Evolutionary conservation across 2,888 invertebrate genomes (phyloP).

Genomic region (Brachypalpus laphriformis): DNA sequence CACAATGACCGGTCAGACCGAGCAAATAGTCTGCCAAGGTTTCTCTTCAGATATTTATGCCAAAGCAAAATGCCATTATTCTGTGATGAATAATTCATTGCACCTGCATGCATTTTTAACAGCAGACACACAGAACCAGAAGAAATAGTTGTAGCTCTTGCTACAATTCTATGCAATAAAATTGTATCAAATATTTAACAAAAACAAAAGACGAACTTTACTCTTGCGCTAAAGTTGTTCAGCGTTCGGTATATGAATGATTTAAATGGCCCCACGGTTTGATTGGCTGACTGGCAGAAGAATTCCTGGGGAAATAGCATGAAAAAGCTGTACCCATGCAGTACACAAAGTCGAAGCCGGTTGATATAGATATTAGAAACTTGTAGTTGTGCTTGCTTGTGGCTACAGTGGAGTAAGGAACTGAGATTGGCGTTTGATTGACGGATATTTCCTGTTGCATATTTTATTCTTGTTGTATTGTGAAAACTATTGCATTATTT

Average conservation of each 20-base stretch:
- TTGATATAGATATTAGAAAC: conserved; percentile 28
- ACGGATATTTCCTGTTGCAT: conserved; percentile 81
- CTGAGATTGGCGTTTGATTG: conserved; percentile 81
- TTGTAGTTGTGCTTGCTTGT: conserved; percentile 48
- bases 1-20: conserved; percentile 38
- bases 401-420: conserved; percentile 58
- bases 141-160: conserved; percentile 59
- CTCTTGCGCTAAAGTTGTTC: conserved; percentile 56
- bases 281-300: conserved; percentile 60
- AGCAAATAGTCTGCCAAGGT: conserved; percentile 58
- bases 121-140: conserved; percentile 45
- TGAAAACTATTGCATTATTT: conserved; percentile 39
- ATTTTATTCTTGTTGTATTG: conserved; percentile 76
- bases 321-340: conserved; percentile 1
- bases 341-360: not conserved
- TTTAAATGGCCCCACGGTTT: conserved; percentile 59
- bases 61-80: conserved; percentile 73
- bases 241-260: conserved; percentile 60
- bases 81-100: conserved; percentile 70
- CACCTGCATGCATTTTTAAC: conserved; percentile 73
- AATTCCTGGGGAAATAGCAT: conserved; percentile 55
- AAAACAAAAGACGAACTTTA: conserved; percentile 72
- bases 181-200: conserved; percentile 71
- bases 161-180: conserved; percentile 60
- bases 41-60: conserved; percentile 67